phyloP scores from a whole-genome alignment of 2,113 vertebrate genomes.

The Aptenodytes patagonicus region DNA sequence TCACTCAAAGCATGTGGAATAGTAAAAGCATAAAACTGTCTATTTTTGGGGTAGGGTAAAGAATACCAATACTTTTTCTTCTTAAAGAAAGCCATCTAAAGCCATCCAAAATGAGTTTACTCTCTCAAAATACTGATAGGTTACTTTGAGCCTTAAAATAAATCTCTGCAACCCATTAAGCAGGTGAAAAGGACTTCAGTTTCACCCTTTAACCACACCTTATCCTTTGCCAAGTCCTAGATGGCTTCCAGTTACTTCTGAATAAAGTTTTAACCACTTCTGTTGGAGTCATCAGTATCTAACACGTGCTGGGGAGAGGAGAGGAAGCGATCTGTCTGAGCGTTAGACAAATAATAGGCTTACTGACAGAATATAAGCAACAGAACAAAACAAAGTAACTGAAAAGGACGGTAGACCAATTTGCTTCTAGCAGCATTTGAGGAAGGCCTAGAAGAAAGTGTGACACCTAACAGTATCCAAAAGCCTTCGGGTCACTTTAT shows the following conservation, averaged over 20 bases:
- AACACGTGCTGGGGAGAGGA: neutral
- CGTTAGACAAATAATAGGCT: neutral
- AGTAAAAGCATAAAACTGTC: neutral
- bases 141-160: conserved; percentile 55
- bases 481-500: neutral
- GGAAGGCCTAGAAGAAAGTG: neutral
- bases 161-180: conserved; percentile 49
- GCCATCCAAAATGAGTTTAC: conserved; percentile 31
- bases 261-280: conserved; percentile 41
- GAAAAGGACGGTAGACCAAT: neutral
- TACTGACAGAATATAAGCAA: neutral
- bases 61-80: neutral
- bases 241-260: conserved; percentile 48
- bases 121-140: conserved; percentile 29
- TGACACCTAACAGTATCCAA: neutral
- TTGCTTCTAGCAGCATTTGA: neutral
- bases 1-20: neutral
- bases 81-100: conserved; percentile 46
- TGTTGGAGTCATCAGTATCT: conserved; percentile 23
- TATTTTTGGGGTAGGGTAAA: neutral
- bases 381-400: neutral
- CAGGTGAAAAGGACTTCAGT: conserved; percentile 51
- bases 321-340: neutral
- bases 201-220: conserved; percentile 34
- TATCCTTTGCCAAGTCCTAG: neutral